A percentile compares a stretch with the other conserved stretches of the same genome.
Evolutionary conservation across 2,113 vertebrate genomes (phyloP).

Genomic region (Pluvianellus socialis): DNA sequence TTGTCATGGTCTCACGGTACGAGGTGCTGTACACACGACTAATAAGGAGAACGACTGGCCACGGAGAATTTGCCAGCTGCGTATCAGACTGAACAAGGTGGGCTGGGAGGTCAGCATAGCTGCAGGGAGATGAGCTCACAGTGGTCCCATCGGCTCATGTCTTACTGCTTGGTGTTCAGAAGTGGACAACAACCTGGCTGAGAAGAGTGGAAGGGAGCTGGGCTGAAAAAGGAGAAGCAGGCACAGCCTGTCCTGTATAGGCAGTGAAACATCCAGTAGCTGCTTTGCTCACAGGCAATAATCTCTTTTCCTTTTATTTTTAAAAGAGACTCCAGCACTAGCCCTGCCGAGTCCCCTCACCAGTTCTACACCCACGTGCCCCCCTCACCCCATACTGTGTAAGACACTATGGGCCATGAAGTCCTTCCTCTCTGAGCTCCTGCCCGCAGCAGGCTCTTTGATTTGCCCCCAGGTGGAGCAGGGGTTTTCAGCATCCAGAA

Average conservation of each 20-base stretch:
- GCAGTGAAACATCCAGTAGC: background rate
- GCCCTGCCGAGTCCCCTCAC: background rate
- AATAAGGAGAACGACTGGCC: background rate
- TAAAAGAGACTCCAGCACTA: background rate
- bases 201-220: background rate
- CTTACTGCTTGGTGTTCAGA: background rate
- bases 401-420: background rate
- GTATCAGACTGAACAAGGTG: background rate
- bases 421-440: background rate
- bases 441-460: background rate
- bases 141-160: background rate
- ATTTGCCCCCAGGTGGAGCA: fast-evolving
- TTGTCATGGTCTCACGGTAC: slow-evolving; percentile 8
- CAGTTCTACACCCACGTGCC: background rate
- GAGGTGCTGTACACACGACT: background rate
- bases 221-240: background rate
- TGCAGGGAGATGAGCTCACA: fast-evolving
- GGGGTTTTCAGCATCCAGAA: background rate
- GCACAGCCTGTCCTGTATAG: background rate
- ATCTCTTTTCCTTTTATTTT: background rate
- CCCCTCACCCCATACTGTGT: background rate
- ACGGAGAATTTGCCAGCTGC: fast-evolving
- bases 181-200: background rate
- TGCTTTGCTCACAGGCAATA: background rate
- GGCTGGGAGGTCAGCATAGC: fast-evolving